These are phyloP conservation scores for Aulostomus chinensis DNA, from an alignment of 2,797 vertebrate genomes.

Conservation along the genomic window DNA sequence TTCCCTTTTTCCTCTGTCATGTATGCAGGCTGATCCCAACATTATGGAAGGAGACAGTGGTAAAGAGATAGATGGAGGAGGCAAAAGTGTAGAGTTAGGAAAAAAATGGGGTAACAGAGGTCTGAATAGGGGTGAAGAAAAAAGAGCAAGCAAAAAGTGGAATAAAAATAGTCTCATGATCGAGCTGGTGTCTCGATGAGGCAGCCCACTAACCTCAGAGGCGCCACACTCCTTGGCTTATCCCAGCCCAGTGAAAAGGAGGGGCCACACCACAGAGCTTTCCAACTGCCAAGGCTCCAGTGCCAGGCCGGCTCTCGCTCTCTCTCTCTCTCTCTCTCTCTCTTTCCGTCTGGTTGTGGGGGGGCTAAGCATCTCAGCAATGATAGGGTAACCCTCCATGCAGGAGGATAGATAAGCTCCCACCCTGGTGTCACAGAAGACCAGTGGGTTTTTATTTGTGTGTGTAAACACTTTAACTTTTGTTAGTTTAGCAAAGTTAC, in stretches of 20 bases:
- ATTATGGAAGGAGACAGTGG: slow-evolving; percentile 45
- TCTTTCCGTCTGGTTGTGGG: slow-evolving; percentile 53
- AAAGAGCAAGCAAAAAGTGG: slow-evolving; percentile 63
- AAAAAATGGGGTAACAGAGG: slow-evolving; percentile 31
- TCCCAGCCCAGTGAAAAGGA: slow-evolving; percentile 72
- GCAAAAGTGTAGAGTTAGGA: slow-evolving; percentile 29
- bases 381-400: too few species aligned
- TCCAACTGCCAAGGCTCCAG: slow-evolving; percentile 70
- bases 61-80: slow-evolving; percentile 47
- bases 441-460: slow-evolving; percentile 2
- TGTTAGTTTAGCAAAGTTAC: slow-evolving; percentile 28
- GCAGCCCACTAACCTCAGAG: slow-evolving; percentile 82
- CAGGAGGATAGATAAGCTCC: slow-evolving; percentile 4
- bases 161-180: slow-evolving; percentile 84
- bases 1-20: slow-evolving; percentile 63
- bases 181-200: slow-evolving; percentile 81
- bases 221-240: slow-evolving; percentile 81
- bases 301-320: slow-evolving; percentile 48
- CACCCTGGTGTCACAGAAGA: slow-evolving; percentile 41
- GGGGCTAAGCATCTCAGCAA: too few species aligned
- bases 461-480: not conserved
- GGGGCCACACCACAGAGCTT: slow-evolving; percentile 77
- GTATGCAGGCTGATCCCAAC: slow-evolving; percentile 50
- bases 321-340: slow-evolving; percentile 1
- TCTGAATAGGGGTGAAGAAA: slow-evolving; percentile 36